Evolutionary conservation across 2,888 invertebrate genomes (phyloP), one percentile per base, ranked within the genome.

Genomic region (Drosophila dives): DNA sequence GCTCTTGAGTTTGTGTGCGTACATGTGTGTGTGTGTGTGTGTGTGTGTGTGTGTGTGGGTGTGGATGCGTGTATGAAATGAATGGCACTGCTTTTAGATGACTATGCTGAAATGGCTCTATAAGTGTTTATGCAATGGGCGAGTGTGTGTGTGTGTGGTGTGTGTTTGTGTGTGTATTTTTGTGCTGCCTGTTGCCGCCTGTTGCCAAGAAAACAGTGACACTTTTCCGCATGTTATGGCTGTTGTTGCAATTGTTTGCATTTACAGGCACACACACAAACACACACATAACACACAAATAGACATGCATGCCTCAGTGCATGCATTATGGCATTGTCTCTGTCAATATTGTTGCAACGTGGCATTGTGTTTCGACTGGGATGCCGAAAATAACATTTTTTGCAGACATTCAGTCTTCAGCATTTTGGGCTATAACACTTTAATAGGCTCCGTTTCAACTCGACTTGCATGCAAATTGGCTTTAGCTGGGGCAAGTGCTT

Each of bases 221-320:
- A 89, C 83, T 86, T 86, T 89, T 84, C 87, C 83, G 86, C 86
- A 84, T 86, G 89, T 86, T 86, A 75, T 86, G 83, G 60, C 83
- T 86, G 83, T 86, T 86, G 86, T 86, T 86, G 75, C 81, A 81
- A 83, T 89, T 86, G 86, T 84, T 85, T 76, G 83, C 77, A 69
- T 61, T 69, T 71, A 71, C 67, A 63, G 69, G 68, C 53, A 54
- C 32, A 53, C n/a, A 66, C 54, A 56, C 55, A 64, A n/a, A n/a
- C 38, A 62, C 62, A 62, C 11, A 34, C 32, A 11, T 0, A 6
- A 50, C 20, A 45, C 6, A 45, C 20, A 50, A 17, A 26, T 20
- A 32, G 32, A 42, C 53, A 69, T 49, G 61, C 60, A 72, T 56
- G 64, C 40, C 73, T 58, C 68, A 42, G 67, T 79, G 84, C 80